Evolutionary conservation across 2,113 vertebrate genomes (phyloP).

Genomic region (Stomatorhinus ivindoensis): DNA sequence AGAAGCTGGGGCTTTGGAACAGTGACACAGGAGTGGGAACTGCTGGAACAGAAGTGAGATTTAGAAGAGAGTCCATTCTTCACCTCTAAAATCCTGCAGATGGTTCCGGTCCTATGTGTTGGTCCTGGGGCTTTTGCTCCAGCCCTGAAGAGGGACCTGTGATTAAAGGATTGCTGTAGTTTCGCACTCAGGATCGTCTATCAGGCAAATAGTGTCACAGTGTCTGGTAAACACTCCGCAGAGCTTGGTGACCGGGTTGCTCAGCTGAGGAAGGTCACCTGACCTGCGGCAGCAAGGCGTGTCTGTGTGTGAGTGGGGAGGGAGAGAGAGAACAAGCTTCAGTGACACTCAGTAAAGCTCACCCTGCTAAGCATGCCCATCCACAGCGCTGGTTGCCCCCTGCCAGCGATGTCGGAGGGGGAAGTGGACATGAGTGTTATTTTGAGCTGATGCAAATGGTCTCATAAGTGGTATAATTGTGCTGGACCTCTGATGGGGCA

Average conservation of each 20-base stretch:
- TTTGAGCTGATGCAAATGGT: background rate
- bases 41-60: background rate
- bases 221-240: background rate
- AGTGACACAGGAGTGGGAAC: background rate
- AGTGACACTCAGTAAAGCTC: background rate
- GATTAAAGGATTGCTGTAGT: background rate
- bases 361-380: background rate
- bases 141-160: background rate
- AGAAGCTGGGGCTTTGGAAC: background rate
- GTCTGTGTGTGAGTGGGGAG: background rate
- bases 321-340: background rate
- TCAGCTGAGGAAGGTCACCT: background rate
- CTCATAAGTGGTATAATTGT: slow-evolving; percentile 7
- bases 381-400: background rate
- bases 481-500: background rate
- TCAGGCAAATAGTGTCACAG: background rate
- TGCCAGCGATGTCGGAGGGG: background rate
- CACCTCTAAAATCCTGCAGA: background rate
- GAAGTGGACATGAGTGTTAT: background rate
- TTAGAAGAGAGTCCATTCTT: background rate
- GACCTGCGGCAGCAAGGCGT: background rate
- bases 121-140: background rate
- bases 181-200: background rate
- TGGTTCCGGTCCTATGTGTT: background rate
- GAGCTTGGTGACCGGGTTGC: background rate